A percentile compares a stretch with the other conserved stretches of the same genome.
Evolutionary conservation across 53 echinoderm and acorn worm species (phyloP).

Genomic region (Paelopatides confundens): DNA sequence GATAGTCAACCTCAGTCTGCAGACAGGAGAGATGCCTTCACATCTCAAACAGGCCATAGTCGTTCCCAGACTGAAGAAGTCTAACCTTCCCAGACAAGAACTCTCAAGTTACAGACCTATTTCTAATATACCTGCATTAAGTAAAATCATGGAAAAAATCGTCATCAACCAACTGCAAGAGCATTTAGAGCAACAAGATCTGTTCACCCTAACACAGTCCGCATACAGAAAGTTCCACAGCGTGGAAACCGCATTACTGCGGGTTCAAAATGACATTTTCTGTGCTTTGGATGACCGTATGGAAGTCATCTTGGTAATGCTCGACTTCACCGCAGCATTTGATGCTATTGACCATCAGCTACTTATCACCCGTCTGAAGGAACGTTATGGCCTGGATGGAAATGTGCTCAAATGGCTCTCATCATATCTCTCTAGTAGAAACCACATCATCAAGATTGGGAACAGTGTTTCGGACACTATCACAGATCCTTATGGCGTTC

Average conservation of each 20-base stretch:
- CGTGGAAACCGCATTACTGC: too few species aligned
- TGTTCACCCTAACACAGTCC: slow-evolving; percentile 18
- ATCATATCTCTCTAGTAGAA: slow-evolving; percentile 47
- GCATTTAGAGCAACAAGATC: background rate
- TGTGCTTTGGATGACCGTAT: slow-evolving; percentile 8
- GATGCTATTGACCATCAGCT: slow-evolving; percentile 60
- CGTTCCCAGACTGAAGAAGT: too few species aligned
- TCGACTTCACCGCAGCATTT: slow-evolving; percentile 45
- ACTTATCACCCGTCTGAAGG: slow-evolving; percentile 18
- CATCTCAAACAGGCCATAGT: too few species aligned
- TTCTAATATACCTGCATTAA: slow-evolving; percentile 41
- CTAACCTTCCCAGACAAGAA: slow-evolving; percentile 1
- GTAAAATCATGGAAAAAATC: slow-evolving; percentile 33
- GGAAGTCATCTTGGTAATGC: too few species aligned
- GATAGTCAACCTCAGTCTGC: too few species aligned
- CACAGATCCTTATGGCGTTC: slow-evolving; percentile 19
- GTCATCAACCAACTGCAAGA: slow-evolving; percentile 30
- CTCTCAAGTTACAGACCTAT: slow-evolving; percentile 59
- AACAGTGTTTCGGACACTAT: background rate
- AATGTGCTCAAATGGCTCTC: slow-evolving; percentile 48
- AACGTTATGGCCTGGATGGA: slow-evolving; percentile 45
- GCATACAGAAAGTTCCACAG: too few species aligned
- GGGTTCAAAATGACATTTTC: too few species aligned
- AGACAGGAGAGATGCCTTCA: too few species aligned
- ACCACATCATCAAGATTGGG: slow-evolving; percentile 35